A percentile compares a stretch with the other conserved stretches of the same genome.
These are phyloP conservation scores for Hippocampus guttulatus DNA, from an alignment of 2,113 vertebrate genomes.

Conservation along the genomic window DNA sequence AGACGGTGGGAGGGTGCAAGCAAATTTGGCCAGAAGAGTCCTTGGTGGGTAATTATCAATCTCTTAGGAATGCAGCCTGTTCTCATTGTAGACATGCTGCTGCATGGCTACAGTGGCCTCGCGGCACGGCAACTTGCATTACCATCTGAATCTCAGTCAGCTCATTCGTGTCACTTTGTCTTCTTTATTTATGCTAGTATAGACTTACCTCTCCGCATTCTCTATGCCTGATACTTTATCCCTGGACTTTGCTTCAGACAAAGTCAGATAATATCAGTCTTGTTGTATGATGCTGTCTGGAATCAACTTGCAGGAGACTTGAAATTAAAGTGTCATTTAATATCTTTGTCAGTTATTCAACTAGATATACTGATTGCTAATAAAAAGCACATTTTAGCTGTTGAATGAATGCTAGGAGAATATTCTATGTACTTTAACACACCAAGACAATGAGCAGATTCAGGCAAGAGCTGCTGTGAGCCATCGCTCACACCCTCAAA, in stretches of 20 bases:
- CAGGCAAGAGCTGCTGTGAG: too few relatives aligned
- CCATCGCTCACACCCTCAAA: too few relatives aligned
- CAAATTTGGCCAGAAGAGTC: slow-evolving; percentile 58
- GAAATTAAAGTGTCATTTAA: not conserved
- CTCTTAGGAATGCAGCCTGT: slow-evolving; percentile 67
- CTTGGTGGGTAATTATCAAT: slow-evolving; percentile 69
- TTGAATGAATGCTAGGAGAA: too few relatives aligned
- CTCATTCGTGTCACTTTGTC: slow-evolving; percentile 15
- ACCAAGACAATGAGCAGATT: too few relatives aligned
- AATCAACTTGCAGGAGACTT: slow-evolving; percentile 20
- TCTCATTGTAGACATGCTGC: slow-evolving; percentile 63
- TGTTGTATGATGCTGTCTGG: slow-evolving; percentile 15
- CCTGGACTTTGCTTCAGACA: slow-evolving; percentile 31
- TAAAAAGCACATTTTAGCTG: not conserved
- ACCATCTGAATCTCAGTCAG: slow-evolving; percentile 15
- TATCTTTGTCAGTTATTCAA: not conserved
- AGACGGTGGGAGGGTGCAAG: slow-evolving; percentile 27
- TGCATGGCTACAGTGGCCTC: slow-evolving; percentile 57
- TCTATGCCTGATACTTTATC: slow-evolving; percentile 42
- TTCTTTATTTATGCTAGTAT: slow-evolving; percentile 30
- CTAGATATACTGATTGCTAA: not conserved
- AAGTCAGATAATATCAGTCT: slow-evolving; percentile 42
- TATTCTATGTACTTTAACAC: too few relatives aligned
- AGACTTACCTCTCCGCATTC: slow-evolving; percentile 14
- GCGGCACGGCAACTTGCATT: slow-evolving; percentile 25